Evolutionary conservation across 2,888 invertebrate species (phyloP).

Genomic region (Orchestes rusci): DNA sequence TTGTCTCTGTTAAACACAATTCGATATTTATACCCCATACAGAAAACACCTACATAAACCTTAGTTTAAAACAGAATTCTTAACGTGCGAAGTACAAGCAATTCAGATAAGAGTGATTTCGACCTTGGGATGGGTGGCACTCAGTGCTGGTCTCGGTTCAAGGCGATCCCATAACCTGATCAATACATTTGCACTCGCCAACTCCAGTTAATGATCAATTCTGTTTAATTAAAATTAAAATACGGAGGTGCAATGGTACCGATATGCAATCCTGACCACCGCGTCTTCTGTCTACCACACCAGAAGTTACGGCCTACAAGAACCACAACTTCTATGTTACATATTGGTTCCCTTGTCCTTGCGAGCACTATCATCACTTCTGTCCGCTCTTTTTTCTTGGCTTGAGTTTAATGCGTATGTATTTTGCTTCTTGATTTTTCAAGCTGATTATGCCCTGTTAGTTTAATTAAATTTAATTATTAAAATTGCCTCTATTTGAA

Average conservation of each 20-base stretch:
- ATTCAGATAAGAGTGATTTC: slow-evolving; percentile 17
- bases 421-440: slow-evolving; percentile 10
- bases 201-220: slow-evolving; percentile 39
- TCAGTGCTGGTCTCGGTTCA: slow-evolving; percentile 31
- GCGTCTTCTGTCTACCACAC: slow-evolving; percentile 21
- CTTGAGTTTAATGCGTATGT: slow-evolving; percentile 11
- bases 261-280: slow-evolving; percentile 27
- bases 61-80: slow-evolving; percentile 11
- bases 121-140: slow-evolving; percentile 37
- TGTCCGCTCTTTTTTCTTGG: slow-evolving; percentile 23
- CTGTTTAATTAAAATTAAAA: slow-evolving; percentile 44
- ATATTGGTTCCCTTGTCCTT: slow-evolving; percentile 31
- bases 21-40: no score
- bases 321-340: slow-evolving; percentile 31
- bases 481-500: neutral
- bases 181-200: slow-evolving; percentile 36
- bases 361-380: slow-evolving; percentile 27
- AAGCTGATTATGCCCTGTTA: no score
- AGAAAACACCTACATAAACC: slow-evolving; percentile 9
- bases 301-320: slow-evolving; percentile 32
- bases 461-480: no score
- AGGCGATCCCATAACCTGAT: slow-evolving; percentile 41
- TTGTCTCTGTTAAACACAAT: no score
- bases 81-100: slow-evolving; percentile 19
- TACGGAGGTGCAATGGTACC: slow-evolving; percentile 33